A percentile compares a stretch with the other conserved stretches of the same genome.
These are phyloP conservation scores for Ciconia stormi DNA, from an alignment of 2,113 vertebrate species.

Conservation along the genomic window DNA sequence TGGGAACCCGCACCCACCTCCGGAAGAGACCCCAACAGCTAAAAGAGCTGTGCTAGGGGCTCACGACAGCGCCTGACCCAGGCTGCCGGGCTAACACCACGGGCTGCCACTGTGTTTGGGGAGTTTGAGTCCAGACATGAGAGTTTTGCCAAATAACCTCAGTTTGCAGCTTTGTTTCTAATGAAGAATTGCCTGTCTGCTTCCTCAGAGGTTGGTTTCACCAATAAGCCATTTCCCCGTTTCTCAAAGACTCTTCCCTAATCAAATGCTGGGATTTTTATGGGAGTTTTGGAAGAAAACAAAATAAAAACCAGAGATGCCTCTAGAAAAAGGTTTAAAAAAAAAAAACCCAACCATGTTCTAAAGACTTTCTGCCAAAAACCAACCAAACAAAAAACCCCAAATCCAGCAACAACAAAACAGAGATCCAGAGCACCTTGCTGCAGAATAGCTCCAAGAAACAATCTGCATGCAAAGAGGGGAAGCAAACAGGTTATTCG, in stretches of 20 bases:
- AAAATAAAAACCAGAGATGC: not conserved
- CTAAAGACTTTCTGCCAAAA: not conserved
- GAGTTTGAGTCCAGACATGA: accelerated
- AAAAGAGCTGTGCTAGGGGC: slow-evolving; percentile 52
- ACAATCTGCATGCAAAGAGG: accelerated
- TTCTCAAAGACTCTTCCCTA: not conserved
- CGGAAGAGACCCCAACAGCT: not conserved
- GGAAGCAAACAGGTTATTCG: not conserved
- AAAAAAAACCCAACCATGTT: too few species aligned
- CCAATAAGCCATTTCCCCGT: not conserved
- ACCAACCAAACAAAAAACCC: accelerated
- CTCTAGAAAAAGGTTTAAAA: not conserved
- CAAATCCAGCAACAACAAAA: not conserved
- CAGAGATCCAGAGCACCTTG: not conserved
- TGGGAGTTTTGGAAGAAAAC: not conserved
- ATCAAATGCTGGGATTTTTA: not conserved
- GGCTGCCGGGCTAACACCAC: not conserved
- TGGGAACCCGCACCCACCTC: not conserved
- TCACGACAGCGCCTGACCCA: not conserved
- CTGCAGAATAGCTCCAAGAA: not conserved
- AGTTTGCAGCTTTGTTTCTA: not conserved
- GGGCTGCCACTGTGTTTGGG: accelerated
- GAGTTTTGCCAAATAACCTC: not conserved
- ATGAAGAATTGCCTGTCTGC: not conserved
- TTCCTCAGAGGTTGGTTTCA: not conserved